Conservation (phyloP, 2,113 vertebrate species). For the Girardinichthys multiradiatus region DNA sequence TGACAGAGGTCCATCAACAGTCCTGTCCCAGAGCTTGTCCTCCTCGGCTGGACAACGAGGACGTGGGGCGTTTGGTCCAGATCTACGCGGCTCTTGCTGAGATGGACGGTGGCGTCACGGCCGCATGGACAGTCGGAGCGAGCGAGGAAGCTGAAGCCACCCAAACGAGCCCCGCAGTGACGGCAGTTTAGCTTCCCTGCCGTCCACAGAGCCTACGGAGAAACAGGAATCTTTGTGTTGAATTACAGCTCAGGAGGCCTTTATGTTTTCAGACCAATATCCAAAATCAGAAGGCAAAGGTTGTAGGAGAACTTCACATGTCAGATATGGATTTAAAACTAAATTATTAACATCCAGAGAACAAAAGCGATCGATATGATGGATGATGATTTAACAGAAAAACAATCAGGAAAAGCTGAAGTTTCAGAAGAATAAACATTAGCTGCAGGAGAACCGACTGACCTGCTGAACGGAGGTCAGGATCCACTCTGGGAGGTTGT, state of each 20-base stretch:
- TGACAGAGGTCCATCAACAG: neutral
- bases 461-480: conserved; percentile 83
- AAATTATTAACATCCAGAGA: neutral
- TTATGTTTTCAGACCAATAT: too few relatives aligned
- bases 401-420: too few relatives aligned
- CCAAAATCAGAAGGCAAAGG: too few relatives aligned
- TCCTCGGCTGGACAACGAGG: conserved; percentile 68
- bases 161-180: conserved; percentile 85
- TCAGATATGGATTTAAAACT: neutral
- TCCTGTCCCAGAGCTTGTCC: conserved; percentile 37
- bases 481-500: conserved; percentile 86
- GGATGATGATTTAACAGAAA: neutral
- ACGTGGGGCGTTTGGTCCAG: conserved; percentile 62
- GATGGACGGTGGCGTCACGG: conserved; percentile 78
- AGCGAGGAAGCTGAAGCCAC: conserved; percentile 87
- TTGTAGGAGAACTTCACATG: neutral
- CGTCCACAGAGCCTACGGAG: conserved; percentile 85
- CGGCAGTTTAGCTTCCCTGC: conserved; percentile 87
- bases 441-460: conserved; percentile 4
- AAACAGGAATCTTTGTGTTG: conserved; percentile 6
- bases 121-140: conserved; percentile 84
- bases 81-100: conserved; percentile 85
- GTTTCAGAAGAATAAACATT: too few relatives aligned
- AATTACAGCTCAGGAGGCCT: too few relatives aligned
- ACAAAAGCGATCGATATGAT: neutral